Base-by-base conservation (phyloP, 2,113 vertebrate species). In the Kobus ellipsiprymnus region DNA sequence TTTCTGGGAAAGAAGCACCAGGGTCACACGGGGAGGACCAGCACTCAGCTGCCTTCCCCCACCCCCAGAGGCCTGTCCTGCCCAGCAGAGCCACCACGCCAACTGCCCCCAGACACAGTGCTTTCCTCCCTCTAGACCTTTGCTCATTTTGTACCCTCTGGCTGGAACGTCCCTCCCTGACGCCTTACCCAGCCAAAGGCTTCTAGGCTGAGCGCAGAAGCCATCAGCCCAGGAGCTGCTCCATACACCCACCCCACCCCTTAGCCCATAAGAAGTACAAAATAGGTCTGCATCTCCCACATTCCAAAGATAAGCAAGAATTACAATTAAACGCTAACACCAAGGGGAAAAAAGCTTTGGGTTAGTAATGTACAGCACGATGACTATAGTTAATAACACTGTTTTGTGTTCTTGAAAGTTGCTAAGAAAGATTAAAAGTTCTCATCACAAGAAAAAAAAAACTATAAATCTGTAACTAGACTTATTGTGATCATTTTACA, bases 1-100 rank as follows among this genome's bases (percentile, higher is more conserved):
- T 95, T 98, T 99, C 99, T 99, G 97, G 85, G 88, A 33, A 88
- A 46, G 83, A 36, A 60, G 67, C 55, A 62, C 19, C n/a, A 30
- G 13, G 29, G 33, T 93, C 62, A 95, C 57, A 8, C 0, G 0
- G 44, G 15, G 13, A 88, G 64, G 50, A 7, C 29, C 44, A 15
- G 44, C 27, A 10, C 17, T 12, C 12, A 2, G 62, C 48, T 54
- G 29, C 50, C 57, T 50, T 17, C 2, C 8, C 8, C 10, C 1
- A 5, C 12, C 59, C 30, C 52, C 57, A 12, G 40, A 77, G 64
- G 8, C 48, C 46, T 2, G 0, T 5, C n/a, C 40, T 54, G 30
- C 40, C 36, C 46, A 13, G 9, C 23, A 23, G n/a, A 77, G 57
- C 29, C 30, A 29, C 13, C 55, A 54, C 0, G 6, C 33, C 5